phyloP scores from a whole-genome alignment of 2,113 vertebrate species.

The Craseonycteris thonglongyai region DNA sequence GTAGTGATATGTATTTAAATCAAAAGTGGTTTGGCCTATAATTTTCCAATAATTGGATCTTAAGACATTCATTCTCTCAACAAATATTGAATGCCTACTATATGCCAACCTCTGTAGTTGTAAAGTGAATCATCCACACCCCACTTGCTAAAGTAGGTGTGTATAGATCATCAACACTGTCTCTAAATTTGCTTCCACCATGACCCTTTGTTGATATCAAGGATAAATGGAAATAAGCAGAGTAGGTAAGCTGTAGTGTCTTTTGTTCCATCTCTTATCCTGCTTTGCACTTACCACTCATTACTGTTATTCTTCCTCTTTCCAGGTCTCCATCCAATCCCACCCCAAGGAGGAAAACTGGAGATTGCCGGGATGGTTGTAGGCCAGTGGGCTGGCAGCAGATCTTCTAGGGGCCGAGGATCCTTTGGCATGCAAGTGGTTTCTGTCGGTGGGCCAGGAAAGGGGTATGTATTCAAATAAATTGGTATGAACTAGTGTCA shows the following conservation, averaged over 20 bases:
- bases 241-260: neutral
- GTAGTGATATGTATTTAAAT: neutral
- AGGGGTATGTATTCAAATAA: conserved; percentile 80
- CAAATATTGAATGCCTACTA: neutral
- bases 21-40: neutral
- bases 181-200: neutral
- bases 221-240: neutral
- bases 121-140: neutral
- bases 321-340: conserved; percentile 90
- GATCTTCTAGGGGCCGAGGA: conserved; percentile 86
- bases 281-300: neutral
- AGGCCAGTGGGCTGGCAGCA: conserved; percentile 94
- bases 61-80: neutral
- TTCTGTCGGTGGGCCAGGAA: conserved; percentile 88
- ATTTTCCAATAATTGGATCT: conserved; percentile 22
- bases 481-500: neutral
- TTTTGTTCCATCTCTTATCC: neutral
- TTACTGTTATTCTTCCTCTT: neutral
- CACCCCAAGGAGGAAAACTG: conserved; percentile 92
- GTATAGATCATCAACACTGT: neutral
- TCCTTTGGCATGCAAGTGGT: conserved; percentile 93
- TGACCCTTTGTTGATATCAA: neutral
- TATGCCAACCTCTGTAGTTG: neutral
- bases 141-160: neutral
- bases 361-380: conserved; percentile 95